Evolutionary conservation across 2,888 invertebrate genomes (phyloP), one percentile per base, ranked within the genome.

Genomic region (Oxytorus armatus): DNA sequence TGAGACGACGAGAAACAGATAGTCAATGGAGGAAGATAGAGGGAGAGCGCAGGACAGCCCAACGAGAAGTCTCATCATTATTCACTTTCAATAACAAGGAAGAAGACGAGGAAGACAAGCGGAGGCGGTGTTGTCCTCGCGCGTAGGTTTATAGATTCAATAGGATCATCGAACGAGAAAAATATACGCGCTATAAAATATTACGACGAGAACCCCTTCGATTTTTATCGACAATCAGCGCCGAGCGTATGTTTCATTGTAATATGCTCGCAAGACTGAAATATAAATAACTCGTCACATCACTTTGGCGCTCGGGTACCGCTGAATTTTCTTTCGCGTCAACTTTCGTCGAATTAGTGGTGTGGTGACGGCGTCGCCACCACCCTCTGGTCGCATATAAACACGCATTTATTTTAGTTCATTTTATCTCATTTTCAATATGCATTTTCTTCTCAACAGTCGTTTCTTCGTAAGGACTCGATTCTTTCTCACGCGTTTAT

Each of bases 321-420:
- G 81, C 75, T 81, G 83, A 82, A 86, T 86, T 53, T 88, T 85
- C 85, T 83, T 63, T 61, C 55, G 14, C 36, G 14, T 61, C 59
- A 68, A 70, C 8, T 72, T 55, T 75, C 63, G 63, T 63, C 55
- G 65, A 63, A 59, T 29, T 73, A 74, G 57, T 79, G 63, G 49
- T 44, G 55, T 42, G 63, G n/a, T n/a, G n/a, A n/a, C n/a, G n/a
- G n/a, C n/a, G n/a, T n/a, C n/a, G n/a, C n/a, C n/a, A n/a, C n/a
- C n/a, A n/a, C n/a, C n/a, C n/a, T n/a, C n/a, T n/a, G n/a, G n/a
- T n/a, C n/a, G n/a, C n/a, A n/a, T n/a, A n/a, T n/a, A n/a, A n/a
- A n/a, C n/a, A n/a, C n/a, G n/a, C n/a, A n/a, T n/a, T n/a, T n/a
- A n/a, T n/a, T n/a, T n/a, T n/a, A n/a, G n/a, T n/a, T n/a, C n/a